Evolutionary conservation across 2,888 invertebrate genomes (phyloP).

Genomic region (Thera obeliscata): DNA sequence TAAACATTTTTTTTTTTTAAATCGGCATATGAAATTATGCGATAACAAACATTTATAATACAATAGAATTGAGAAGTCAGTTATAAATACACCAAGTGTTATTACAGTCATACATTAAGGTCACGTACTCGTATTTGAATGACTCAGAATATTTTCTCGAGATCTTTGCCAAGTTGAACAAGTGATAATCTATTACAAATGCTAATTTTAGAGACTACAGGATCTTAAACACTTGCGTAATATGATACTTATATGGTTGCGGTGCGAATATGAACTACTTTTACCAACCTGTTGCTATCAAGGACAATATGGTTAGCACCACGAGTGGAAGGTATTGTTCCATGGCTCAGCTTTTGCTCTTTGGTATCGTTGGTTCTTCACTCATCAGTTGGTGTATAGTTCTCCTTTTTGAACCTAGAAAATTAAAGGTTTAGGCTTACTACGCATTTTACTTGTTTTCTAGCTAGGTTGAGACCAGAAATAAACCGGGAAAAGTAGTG

Average conservation of each 20-base stretch:
- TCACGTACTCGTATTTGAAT: not conserved
- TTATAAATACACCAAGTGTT: not conserved
- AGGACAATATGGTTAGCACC: constrained; percentile 58
- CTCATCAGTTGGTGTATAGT: constrained; percentile 16
- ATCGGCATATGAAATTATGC: no score
- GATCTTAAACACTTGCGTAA: constrained; percentile 4
- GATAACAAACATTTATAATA: no score
- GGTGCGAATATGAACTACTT: constrained; percentile 19
- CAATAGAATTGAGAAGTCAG: no score
- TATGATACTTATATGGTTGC: constrained; percentile 19
- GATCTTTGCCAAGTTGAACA: not conserved
- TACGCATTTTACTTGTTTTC: not conserved
- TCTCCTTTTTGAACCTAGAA: constrained; percentile 35
- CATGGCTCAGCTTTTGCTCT: constrained; percentile 46
- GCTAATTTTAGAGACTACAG: not conserved
- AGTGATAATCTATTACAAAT: not conserved
- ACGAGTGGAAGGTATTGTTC: constrained; percentile 59
- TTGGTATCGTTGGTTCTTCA: constrained; percentile 28
- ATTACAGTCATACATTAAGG: not conserved
- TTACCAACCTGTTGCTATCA: constrained; percentile 67
- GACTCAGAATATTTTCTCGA: not conserved
- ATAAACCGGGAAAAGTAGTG: no score
- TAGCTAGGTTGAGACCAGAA: no score
- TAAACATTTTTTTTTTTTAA: no score
- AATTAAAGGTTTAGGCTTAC: constrained; percentile 7